Conservation (phyloP, 1,140 invertebrate species). For the Adelges cooleyi region DNA sequence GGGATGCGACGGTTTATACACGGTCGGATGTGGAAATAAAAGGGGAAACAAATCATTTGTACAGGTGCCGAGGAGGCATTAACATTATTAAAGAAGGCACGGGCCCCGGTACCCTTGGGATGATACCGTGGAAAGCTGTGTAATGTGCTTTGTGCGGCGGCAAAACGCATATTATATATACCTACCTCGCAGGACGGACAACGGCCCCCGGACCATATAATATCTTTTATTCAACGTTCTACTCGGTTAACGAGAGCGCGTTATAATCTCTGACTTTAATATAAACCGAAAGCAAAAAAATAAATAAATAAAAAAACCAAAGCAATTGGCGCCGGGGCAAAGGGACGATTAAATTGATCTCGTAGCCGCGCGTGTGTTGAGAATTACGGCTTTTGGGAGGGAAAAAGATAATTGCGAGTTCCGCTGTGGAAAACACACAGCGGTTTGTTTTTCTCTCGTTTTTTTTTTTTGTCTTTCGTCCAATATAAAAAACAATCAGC, state of each 20-base stretch:
- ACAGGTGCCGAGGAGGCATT: constrained; percentile 11
- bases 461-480: background rate
- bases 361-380: background rate
- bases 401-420: background rate
- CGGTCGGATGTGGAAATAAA: background rate
- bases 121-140: too few species aligned
- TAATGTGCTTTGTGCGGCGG: too few species aligned
- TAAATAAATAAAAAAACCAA: too few species aligned
- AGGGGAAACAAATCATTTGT: constrained; percentile 16
- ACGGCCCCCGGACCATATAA: too few species aligned
- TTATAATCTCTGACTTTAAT: constrained; percentile 14
- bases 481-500: too few species aligned
- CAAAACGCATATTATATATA: too few species aligned
- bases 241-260: background rate
- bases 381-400: background rate
- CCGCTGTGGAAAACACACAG: too few species aligned
- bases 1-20: constrained; percentile 1
- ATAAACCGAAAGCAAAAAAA: constrained; percentile 16
- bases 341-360: background rate
- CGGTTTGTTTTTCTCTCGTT: too few species aligned
- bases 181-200: too few species aligned
- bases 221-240: constrained; percentile 23
- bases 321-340: background rate
- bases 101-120: too few species aligned
- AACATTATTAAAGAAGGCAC: constrained; percentile 9